Evolutionary conservation across 2,888 invertebrate genomes (phyloP).

Genomic region (Cerastoderma edule): DNA sequence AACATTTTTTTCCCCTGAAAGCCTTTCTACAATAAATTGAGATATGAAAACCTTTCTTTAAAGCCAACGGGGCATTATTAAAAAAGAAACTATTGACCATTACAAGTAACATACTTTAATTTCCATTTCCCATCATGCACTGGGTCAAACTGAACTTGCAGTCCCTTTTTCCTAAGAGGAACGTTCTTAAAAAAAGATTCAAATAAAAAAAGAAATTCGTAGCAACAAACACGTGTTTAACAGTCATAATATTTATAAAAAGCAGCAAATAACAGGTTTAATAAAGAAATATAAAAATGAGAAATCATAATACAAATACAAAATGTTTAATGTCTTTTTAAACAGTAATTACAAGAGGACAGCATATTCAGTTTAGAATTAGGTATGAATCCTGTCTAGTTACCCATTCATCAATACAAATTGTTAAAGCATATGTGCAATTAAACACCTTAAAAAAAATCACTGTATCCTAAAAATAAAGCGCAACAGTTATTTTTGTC

Average conservation of each 20-base stretch:
- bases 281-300: background rate
- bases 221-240: background rate
- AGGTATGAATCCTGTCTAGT: background rate
- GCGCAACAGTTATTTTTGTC: too few relatives aligned
- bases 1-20: too few relatives aligned
- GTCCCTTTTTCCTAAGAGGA: background rate
- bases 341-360: background rate
- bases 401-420: background rate
- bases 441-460: background rate
- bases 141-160: too few relatives aligned
- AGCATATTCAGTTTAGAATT: background rate
- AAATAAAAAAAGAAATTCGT: background rate
- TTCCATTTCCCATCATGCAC: too few relatives aligned
- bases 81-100: too few relatives aligned
- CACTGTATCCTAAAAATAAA: too few relatives aligned
- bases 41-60: too few relatives aligned
- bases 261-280: constrained; percentile 24
- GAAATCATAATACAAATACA: background rate
- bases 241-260: constrained; percentile 15
- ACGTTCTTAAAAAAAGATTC: background rate
- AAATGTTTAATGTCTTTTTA: background rate
- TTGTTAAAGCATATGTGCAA: background rate
- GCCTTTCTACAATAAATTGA: too few relatives aligned
- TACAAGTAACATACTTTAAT: too few relatives aligned
- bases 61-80: too few relatives aligned